Base-by-base conservation (phyloP, 1,140 invertebrate genomes). In the Penaeus vannamei region DNA sequence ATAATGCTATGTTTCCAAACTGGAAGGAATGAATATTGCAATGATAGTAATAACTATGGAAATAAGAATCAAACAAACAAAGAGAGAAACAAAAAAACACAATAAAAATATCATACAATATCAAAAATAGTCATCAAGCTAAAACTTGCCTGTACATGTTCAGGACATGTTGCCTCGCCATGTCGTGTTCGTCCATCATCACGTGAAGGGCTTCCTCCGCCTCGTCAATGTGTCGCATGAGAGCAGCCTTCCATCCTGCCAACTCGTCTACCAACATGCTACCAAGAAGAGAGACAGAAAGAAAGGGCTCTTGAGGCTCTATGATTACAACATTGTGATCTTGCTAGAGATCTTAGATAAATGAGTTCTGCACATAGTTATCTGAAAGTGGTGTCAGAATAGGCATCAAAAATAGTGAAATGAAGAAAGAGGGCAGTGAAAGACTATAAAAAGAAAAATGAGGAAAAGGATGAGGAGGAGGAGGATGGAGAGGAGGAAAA, bases 201-300 rank as follows among this genome's bases (percentile, higher is more conserved):
- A 95, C 94, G 92, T 96, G 96, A 62, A 97, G 94, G 46, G 95
- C 94, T 92, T 96, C 95, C 92, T 96, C 95, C 36, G 97, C 93
- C 92, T 97, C 96, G 77, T 95, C 95, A 81, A 95, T 96, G 92
- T 96, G 95, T 90, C 96, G 95, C n/a, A 94, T 95, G 66, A 92
- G 92, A 83, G 91, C 91, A 3, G 92, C 92, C 72, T 93, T 92
- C n/a, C 91, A 92, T 62, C 91, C 91, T 29, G 92, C 92, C 83
- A 93, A 86, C 88, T 93, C 91, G n/a, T 92, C 92, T 82, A 93
- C 87, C 86, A 93, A 92, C 42, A 93, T 92, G 69, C 93, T 93
- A 90, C 81, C 60, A 32, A 12, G 12, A 29, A 29, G n/a, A 19
- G n/a, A 64, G 64, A 26, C 76, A 90, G 53, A 85, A 26, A 64